Conservation (phyloP, 2,797 vertebrate genomes). For the Pangasius macronema region DNA sequence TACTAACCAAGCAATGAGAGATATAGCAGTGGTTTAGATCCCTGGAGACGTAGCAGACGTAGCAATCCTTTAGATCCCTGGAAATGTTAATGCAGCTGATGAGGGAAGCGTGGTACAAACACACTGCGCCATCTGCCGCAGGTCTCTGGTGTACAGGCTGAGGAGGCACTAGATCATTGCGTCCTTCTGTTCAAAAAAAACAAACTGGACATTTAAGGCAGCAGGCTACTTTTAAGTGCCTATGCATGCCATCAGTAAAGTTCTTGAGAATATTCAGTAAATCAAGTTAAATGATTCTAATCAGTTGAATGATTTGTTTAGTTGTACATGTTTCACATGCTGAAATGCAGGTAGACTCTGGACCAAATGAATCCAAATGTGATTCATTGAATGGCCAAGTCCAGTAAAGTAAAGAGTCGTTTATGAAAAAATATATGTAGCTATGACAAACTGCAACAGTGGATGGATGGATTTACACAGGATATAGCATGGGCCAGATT, state of each 20-base stretch:
- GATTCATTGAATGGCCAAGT: not conserved
- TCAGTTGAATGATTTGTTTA: not conserved
- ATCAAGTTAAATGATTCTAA: not conserved
- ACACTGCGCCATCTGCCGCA: not conserved
- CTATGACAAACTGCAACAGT: not conserved
- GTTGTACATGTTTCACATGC: not conserved
- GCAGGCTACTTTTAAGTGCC: not conserved
- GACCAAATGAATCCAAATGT: not conserved
- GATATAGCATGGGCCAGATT: not conserved
- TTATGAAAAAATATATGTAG: not conserved
- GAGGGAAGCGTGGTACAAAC: not conserved
- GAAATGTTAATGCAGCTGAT: not conserved
- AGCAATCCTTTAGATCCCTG: not conserved
- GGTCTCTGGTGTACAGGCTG: not conserved
- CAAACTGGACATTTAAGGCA: not conserved
- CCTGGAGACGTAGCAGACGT: not conserved
- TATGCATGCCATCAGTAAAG: not conserved
- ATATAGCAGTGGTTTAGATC: not conserved
- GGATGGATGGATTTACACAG: not conserved
- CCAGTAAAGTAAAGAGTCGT: not conserved
- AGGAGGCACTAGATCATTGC: not conserved
- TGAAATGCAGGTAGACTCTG: not conserved
- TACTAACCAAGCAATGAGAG: not conserved
- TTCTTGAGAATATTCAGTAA: not conserved
- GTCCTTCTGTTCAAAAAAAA: not conserved